Conservation (phyloP, 1,140 invertebrate species). For the Bactericera cockerelli region DNA sequence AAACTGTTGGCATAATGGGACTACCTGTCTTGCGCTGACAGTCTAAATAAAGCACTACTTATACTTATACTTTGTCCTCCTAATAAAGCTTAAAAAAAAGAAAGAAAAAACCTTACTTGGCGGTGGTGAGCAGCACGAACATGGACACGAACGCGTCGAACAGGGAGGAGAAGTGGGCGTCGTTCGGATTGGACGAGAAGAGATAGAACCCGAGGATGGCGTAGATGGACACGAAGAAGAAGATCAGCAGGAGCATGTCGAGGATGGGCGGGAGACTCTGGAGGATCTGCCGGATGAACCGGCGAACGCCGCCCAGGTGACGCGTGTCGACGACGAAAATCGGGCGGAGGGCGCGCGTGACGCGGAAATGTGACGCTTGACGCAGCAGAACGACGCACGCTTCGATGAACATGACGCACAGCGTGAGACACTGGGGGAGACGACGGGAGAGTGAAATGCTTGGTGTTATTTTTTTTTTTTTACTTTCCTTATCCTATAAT, state of each 20-base stretch:
- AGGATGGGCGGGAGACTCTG: constrained; percentile 76
- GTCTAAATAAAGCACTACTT: too few relatives aligned
- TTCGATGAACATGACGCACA: constrained; percentile 72
- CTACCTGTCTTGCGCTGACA: too few relatives aligned
- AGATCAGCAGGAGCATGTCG: constrained; percentile 68
- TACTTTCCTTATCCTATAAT: too few relatives aligned
- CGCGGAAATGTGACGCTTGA: constrained; percentile 71
- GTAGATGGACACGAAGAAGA: constrained; percentile 77
- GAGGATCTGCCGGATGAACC: constrained; percentile 58
- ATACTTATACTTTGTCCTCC: too few relatives aligned
- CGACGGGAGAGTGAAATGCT: not conserved
- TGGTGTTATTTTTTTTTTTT: too few relatives aligned
- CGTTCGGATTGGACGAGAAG: constrained; percentile 52
- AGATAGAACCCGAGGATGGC: constrained; percentile 69
- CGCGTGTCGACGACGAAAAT: constrained; percentile 79
- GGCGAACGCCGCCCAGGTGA: constrained; percentile 56
- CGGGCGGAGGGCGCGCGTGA: constrained; percentile 71
- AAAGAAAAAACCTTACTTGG: constrained; percentile 58
- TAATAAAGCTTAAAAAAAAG: too few relatives aligned
- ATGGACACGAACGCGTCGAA: constrained; percentile 74
- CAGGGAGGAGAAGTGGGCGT: constrained; percentile 61
- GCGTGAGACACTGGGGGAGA: constrained; percentile 46
- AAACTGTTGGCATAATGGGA: too few relatives aligned
- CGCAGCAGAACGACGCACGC: constrained; percentile 63
- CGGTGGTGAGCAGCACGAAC: constrained; percentile 78